Evolutionary conservation across 2,113 vertebrate genomes (phyloP).

Genomic region (Oncorhynchus masou): DNA sequence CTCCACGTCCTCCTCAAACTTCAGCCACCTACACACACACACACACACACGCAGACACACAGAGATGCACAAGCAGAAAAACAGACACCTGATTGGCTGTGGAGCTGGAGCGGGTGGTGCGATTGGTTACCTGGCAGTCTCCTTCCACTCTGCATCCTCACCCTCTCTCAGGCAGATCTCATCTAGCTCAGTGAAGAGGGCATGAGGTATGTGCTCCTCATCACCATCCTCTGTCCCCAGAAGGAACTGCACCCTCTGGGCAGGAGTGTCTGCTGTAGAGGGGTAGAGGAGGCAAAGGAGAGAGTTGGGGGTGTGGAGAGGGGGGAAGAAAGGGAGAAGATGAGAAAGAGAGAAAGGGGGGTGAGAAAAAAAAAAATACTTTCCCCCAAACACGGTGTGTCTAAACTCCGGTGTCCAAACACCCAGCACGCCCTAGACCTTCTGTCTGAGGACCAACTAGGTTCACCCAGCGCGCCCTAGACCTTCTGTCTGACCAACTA

Average conservation of each 20-base stretch:
- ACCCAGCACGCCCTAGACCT: too few relatives aligned
- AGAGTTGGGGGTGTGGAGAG: background rate
- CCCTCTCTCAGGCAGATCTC: conserved; percentile 96
- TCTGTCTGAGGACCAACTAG: too few relatives aligned
- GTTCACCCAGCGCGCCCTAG: too few relatives aligned
- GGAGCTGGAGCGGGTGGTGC: background rate
- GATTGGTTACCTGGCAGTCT: conserved; percentile 87
- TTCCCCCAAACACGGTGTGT: too few relatives aligned
- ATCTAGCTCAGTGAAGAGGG: conserved; percentile 97
- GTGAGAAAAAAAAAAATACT: background rate
- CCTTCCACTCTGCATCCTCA: conserved; percentile 96
- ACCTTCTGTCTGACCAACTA: too few relatives aligned
- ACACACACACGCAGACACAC: background rate
- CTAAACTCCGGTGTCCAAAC: too few relatives aligned
- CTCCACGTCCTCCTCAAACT: conserved; percentile 99
- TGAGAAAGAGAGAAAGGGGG: background rate
- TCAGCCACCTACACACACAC: conserved; percentile 84
- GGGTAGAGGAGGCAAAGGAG: background rate
- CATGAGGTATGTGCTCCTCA: conserved; percentile 96
- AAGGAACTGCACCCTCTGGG: conserved; percentile 97
- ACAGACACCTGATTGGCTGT: background rate
- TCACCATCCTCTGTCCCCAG: conserved; percentile 96
- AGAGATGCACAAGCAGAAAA: background rate
- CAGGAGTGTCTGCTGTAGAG: conserved; percentile 84
- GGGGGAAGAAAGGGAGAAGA: background rate